Percentiles rank a stretch among this genome's conserved stretches.
phyloP scores from a whole-genome alignment of 2,113 vertebrate species.

The Scopus umbretta region DNA sequence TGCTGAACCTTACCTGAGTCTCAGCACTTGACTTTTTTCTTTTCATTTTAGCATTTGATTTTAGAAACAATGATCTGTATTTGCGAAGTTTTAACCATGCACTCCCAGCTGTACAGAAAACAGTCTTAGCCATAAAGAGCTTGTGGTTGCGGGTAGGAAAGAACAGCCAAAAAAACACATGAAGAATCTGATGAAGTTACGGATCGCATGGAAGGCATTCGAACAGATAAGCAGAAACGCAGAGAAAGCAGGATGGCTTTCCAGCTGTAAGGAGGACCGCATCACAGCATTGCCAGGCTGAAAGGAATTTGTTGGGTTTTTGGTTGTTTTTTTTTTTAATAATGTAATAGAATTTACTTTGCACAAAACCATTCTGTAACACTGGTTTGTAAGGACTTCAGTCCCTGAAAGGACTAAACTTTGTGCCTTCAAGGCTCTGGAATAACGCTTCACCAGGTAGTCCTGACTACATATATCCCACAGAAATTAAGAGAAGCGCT shows the following conservation, averaged over 20 bases:
- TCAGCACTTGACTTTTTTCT: background rate
- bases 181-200: background rate
- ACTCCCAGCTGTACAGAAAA: background rate
- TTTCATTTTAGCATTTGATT: background rate
- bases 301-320: background rate
- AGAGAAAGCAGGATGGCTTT: background rate
- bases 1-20: background rate
- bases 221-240: background rate
- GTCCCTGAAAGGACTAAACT: background rate
- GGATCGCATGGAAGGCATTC: background rate
- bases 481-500: background rate
- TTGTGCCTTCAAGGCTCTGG: background rate
- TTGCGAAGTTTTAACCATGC: background rate
- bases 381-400: background rate
- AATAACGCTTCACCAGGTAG: background rate
- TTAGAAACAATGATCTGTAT: background rate
- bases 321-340: background rate
- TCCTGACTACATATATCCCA: background rate
- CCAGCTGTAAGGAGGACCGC: background rate
- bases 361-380: background rate
- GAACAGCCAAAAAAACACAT: constrained; percentile 19
- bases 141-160: background rate
- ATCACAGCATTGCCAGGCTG: background rate
- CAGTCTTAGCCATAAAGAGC: background rate
- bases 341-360: background rate